phyloP scores from a whole-genome alignment of 2,113 vertebrate species.

The Myotis davidii region DNA sequence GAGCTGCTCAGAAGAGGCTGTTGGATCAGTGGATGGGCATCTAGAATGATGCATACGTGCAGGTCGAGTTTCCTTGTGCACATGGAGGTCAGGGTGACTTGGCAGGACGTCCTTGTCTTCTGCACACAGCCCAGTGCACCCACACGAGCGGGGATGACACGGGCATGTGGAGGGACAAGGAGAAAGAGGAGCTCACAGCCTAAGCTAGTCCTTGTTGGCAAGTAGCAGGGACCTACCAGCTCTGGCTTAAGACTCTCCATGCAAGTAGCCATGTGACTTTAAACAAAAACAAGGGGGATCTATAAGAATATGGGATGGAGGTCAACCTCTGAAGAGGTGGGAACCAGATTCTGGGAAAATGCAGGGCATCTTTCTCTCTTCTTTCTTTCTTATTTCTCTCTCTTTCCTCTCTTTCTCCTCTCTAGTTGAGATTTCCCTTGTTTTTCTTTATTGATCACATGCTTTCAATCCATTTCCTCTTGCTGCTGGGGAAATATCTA shows the following conservation, averaged over 20 bases:
- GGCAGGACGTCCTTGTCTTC: too few species aligned
- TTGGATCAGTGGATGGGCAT: fast-evolving
- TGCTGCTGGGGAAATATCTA: background rate
- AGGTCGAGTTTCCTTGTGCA: background rate
- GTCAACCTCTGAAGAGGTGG: background rate
- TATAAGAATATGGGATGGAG: background rate
- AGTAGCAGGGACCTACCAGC: background rate
- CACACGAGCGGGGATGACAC: fast-evolving
- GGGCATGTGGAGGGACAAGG: background rate
- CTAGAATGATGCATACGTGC: fast-evolving
- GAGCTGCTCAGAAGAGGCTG: background rate
- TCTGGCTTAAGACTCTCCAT: too few species aligned
- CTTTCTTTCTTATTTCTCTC: background rate
- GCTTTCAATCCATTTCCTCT: background rate
- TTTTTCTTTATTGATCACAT: fast-evolving
- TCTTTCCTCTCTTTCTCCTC: background rate
- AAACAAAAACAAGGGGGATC: background rate
- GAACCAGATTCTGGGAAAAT: too few species aligned
- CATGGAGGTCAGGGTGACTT: background rate
- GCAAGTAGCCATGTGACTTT: too few species aligned
- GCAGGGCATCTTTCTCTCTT: too few species aligned
- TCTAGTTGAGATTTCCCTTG: background rate
- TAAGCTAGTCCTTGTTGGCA: background rate
- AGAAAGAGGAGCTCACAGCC: too few species aligned
- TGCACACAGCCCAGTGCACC: background rate